These are phyloP conservation scores for Schizopygopsis malacanthus DNA, from an alignment of 2,797 vertebrate genomes.

Conservation along the genomic window DNA sequence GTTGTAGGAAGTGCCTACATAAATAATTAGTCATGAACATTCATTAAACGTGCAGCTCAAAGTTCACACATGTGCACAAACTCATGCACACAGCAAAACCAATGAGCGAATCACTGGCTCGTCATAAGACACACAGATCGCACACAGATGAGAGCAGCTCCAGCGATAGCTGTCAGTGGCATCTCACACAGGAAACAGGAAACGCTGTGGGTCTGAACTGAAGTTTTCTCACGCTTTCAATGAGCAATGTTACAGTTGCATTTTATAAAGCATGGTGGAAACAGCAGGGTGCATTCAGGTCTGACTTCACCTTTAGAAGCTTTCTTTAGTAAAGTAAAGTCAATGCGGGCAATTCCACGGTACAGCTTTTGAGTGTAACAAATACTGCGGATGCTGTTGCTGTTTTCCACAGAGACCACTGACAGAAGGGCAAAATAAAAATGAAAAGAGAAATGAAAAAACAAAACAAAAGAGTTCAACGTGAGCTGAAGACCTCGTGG, in stretches of 20 bases:
- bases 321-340: background rate
- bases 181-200: slow-evolving; percentile 57
- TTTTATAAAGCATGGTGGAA: background rate
- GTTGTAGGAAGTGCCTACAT: background rate
- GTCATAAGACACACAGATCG: background rate
- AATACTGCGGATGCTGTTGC: background rate
- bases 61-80: slow-evolving; percentile 62
- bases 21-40: slow-evolving; percentile 72
- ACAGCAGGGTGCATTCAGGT: background rate
- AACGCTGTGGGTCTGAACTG: slow-evolving; percentile 12
- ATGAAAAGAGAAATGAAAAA: no score
- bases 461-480: background rate
- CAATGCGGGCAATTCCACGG: background rate
- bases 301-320: background rate
- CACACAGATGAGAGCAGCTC: background rate
- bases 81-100: background rate
- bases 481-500: background rate
- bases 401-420: slow-evolving; percentile 41
- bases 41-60: slow-evolving; percentile 71
- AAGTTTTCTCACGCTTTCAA: background rate
- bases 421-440: background rate
- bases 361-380: background rate
- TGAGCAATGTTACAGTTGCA: background rate
- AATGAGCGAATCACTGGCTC: background rate
- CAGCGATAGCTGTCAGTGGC: background rate